phyloP scores from a whole-genome alignment of 2,888 invertebrate genomes.

The Scaeva pyrastri region DNA sequence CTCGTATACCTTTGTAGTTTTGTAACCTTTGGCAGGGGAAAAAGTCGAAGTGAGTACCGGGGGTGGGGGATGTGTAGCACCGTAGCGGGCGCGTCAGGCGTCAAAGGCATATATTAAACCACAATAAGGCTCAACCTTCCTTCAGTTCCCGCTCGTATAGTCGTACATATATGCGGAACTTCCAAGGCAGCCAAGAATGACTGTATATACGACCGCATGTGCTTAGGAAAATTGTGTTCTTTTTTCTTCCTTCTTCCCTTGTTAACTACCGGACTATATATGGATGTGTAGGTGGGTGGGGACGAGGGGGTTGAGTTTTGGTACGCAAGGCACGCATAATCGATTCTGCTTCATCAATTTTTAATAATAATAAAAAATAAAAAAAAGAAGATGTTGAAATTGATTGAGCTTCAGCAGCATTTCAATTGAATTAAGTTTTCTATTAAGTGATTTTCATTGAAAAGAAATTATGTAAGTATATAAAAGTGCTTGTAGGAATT shows the following conservation, averaged over 20 bases:
- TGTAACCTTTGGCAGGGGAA: slow-evolving; percentile 27
- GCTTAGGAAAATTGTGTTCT: slow-evolving; percentile 26
- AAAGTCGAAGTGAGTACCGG: neutral
- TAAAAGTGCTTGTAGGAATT: neutral
- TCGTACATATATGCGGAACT: neutral
- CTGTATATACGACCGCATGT: slow-evolving; percentile 15
- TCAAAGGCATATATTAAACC: slow-evolving; percentile 31
- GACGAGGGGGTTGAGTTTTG: neutral
- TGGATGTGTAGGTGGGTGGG: neutral
- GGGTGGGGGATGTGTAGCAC: neutral
- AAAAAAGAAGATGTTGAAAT: slow-evolving; percentile 46
- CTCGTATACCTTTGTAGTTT: slow-evolving; percentile 33
- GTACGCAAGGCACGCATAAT: slow-evolving; percentile 37
- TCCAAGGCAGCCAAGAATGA: slow-evolving; percentile 13
- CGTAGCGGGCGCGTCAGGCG: slow-evolving; percentile 11
- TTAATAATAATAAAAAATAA: slow-evolving; percentile 34
- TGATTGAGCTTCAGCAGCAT: slow-evolving; percentile 55
- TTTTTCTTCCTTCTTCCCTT: slow-evolving; percentile 4
- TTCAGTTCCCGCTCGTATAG: too few species aligned
- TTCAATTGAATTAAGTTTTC: slow-evolving; percentile 38
- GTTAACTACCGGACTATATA: neutral
- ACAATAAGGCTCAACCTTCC: neutral
- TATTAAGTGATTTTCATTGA: slow-evolving; percentile 43
- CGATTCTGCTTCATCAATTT: slow-evolving; percentile 66
- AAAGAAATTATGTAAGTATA: neutral